phyloP scores from a whole-genome alignment of 2,113 vertebrate genomes.

The Centropristis striata region DNA sequence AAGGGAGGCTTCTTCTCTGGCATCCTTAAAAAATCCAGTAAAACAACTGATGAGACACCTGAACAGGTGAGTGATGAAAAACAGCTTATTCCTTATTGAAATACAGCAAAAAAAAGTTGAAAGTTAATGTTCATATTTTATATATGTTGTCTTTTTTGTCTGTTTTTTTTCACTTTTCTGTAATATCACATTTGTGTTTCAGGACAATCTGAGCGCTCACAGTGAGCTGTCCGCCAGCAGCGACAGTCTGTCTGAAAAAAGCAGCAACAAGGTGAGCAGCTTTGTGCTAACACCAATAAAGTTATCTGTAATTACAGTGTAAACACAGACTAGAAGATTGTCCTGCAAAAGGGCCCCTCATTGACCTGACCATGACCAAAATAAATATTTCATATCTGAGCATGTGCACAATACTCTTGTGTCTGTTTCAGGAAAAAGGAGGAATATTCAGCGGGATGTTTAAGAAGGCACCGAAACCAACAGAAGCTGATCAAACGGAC shows the following conservation, averaged over 20 bases:
- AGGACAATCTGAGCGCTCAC: slow-evolving; percentile 46
- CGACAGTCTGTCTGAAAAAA: slow-evolving; percentile 70
- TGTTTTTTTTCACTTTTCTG: background rate
- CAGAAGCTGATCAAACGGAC: slow-evolving; percentile 32
- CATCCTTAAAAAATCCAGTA: slow-evolving; percentile 54
- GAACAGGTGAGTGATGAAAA: slow-evolving; percentile 43
- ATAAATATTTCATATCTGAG: background rate
- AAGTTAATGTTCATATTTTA: too few relatives aligned
- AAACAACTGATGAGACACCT: slow-evolving; percentile 44
- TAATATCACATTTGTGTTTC: background rate
- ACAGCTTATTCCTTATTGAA: background rate
- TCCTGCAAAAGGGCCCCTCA: background rate
- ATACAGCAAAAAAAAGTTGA: background rate
- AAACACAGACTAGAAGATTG: background rate
- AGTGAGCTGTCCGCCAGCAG: slow-evolving; percentile 67
- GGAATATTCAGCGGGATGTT: slow-evolving; percentile 65
- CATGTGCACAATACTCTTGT: background rate
- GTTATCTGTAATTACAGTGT: background rate
- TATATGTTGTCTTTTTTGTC: background rate
- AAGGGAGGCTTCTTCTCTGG: slow-evolving; percentile 51
- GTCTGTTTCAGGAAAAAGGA: slow-evolving; percentile 63
- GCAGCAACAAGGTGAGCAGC: slow-evolving; percentile 55
- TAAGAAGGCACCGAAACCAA: slow-evolving; percentile 61
- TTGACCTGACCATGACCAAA: background rate
- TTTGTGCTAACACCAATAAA: background rate